Percentiles rank a stretch among this genome's conserved stretches.
Conservation (phyloP, 2,888 invertebrate genomes). For the Nasonia oneida region DNA sequence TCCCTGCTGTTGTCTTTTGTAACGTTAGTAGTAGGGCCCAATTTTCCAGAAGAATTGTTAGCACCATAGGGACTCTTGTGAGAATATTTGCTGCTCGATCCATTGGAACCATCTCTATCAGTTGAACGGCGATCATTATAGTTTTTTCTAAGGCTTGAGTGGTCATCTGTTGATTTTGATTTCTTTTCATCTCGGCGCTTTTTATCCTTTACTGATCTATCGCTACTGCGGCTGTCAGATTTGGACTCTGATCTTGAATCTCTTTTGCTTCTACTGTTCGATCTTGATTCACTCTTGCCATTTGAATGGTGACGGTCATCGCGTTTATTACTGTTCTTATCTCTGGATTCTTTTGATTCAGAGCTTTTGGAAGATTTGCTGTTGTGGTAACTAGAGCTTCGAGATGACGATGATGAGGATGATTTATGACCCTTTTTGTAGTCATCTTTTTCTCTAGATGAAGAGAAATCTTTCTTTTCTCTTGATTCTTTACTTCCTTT, state of each 20-base stretch:
- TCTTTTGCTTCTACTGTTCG: conserved; percentile 76
- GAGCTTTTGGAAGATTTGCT: conserved; percentile 69
- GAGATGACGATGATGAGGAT: conserved; percentile 67
- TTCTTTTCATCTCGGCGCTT: conserved; percentile 76
- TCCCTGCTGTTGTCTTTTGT: conserved; percentile 81
- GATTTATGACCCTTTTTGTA: conserved; percentile 72
- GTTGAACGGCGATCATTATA: conserved; percentile 86
- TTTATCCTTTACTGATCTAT: conserved; percentile 70
- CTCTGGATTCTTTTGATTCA: conserved; percentile 70
- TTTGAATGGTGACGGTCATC: conserved; percentile 68
- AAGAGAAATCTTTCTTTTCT: conserved; percentile 71
- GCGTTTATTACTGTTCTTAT: conserved; percentile 67
- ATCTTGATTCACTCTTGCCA: conserved; percentile 67
- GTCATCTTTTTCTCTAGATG: conserved; percentile 71
- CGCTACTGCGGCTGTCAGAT: conserved; percentile 66
- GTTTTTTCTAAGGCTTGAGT: conserved; percentile 85
- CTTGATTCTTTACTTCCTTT: conserved; percentile 72
- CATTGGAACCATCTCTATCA: conserved; percentile 90
- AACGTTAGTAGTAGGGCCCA: conserved; percentile 73
- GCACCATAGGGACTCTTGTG: conserved; percentile 68
- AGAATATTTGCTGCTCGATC: conserved; percentile 79
- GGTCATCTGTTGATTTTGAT: conserved; percentile 84
- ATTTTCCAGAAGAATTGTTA: conserved; percentile 61
- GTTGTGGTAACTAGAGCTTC: conserved; percentile 72
- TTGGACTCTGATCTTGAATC: conserved; percentile 76